phyloP scores from a whole-genome alignment of 1,140 invertebrate species.

The Monomorium pharaonis region DNA sequence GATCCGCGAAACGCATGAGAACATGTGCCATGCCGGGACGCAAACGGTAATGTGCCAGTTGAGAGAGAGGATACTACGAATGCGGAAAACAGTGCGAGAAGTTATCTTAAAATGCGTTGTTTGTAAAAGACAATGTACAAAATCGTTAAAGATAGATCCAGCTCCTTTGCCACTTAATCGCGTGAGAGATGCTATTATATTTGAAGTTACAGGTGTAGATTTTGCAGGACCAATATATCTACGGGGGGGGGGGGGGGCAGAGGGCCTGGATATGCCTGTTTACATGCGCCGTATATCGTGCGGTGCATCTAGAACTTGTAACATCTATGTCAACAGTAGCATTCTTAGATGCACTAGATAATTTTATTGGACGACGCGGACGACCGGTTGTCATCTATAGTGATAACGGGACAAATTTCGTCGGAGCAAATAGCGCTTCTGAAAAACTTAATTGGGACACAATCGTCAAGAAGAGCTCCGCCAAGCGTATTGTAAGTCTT shows the following conservation, averaged over 20 bases:
- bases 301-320: background rate
- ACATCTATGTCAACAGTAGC: background rate
- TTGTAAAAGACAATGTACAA: no score
- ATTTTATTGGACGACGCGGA: background rate
- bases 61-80: no score
- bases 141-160: no score
- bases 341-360: background rate
- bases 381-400: background rate
- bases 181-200: background rate
- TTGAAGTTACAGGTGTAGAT: background rate
- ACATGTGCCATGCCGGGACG: no score
- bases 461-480: background rate
- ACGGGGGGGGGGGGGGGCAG: background rate
- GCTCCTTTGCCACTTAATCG: background rate
- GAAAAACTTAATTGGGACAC: background rate
- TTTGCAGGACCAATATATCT: background rate
- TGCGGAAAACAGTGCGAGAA: no score
- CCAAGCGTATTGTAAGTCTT: no score
- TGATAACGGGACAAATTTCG: background rate
- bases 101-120: no score
- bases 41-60: no score
- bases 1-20: no score
- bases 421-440: background rate
- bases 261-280: background rate
- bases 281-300: background rate